Evolutionary conservation across 2,888 invertebrate species (phyloP), one percentile per base, ranked within the genome.

Genomic region (Ypsolopha scabrella): DNA sequence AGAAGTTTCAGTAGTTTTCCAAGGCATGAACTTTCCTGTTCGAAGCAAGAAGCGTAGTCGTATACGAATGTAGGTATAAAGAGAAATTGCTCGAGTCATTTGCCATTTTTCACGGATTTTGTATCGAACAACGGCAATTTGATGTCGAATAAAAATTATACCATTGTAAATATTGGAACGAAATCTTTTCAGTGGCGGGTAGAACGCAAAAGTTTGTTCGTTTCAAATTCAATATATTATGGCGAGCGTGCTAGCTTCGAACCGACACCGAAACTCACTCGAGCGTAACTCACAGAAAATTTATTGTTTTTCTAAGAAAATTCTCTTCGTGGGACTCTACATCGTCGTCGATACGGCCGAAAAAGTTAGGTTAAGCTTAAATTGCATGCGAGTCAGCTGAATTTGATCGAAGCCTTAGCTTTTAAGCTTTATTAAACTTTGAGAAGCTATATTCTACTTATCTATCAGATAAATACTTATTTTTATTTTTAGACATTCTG

Each of bases 301-400:
- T 83, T 86, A 86, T 86, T 86, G 85, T 85, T 86, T 86, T 85
- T 80, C 80, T 85, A 85, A 83, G 85, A 81, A 83, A 86, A 83
- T 83, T 82, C 79, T 70, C 75, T 75, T 75, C 70, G 69, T 70
- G 69, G 73, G 71, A 70, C 54, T 71, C 69, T 71, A 74, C 70
- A 73, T 70, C 67, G 69, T 62, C 66, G 70, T 66, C 67, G 65
- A 68, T 64, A 68, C 75, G 67, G 67, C 11, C 70, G 70, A 72
- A 71, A 68, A 69, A 70, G 69, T 75, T 75, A 64, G 64, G 36
- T 6, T 24, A 24, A 24, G 24, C 24, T 24, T 24, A 24, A 24
- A 24, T 24, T 24, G 24, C 24, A 24, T 24, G 24, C 4, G 24
- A 24, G 24, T 24, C 24, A 24, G 24, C 24, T 24, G 24, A 24